Percentiles rank a stretch among this genome's conserved stretches.
phyloP scores from a whole-genome alignment of 1,140 invertebrate species.

The Apis mellifera region Amel_HAv3.1 CM009933.2:1769001-1769500 shows the following conservation, averaged over 20 bases:
- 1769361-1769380: background rate
- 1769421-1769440: slow-evolving; percentile 8
- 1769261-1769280: background rate
- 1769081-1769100: background rate
- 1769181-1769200: background rate
- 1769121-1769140: background rate
- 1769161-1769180: slow-evolving; percentile 1
- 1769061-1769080: background rate
- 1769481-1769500: background rate
- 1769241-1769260: background rate
- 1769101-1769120: slow-evolving; percentile 11
- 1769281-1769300: slow-evolving; percentile 7
- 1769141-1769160: slow-evolving; percentile 31
- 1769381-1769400: background rate
- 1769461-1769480: background rate
- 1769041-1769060: background rate
- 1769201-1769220: background rate
- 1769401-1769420: background rate
- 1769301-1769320: slow-evolving; percentile 61
- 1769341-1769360: slow-evolving; percentile 25
- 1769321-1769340: slow-evolving; percentile 58
- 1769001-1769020: no score
- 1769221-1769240: background rate
- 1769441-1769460: background rate
- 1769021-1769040: no score